phyloP scores from a whole-genome alignment of 2,797 vertebrate species.

The Microtus agrestis region DNA sequence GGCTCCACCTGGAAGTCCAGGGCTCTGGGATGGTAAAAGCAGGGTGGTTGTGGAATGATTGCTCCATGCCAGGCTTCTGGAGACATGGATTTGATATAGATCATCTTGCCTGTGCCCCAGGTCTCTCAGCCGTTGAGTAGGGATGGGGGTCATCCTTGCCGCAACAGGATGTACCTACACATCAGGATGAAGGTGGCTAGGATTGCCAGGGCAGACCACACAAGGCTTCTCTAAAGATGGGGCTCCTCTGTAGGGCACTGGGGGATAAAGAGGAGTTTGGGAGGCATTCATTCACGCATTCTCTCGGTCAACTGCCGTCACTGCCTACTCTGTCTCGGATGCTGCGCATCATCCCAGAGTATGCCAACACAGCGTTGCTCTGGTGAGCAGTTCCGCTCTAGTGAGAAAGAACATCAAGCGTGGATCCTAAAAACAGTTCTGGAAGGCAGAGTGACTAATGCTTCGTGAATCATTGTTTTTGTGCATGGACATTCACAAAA shows the following conservation, averaged over 20 bases:
- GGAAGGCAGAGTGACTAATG: background rate
- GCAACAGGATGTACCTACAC: rapidly evolving
- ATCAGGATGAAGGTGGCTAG: background rate
- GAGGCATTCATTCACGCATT: background rate
- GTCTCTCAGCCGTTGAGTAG: background rate
- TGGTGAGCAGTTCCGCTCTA: background rate
- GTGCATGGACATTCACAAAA: background rate
- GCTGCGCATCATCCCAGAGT: background rate
- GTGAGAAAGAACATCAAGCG: background rate
- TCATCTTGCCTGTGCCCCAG: no score
- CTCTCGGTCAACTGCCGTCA: background rate
- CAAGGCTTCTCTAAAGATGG: background rate
- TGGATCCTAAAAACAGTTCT: background rate
- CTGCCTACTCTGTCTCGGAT: background rate
- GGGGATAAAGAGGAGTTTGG: background rate
- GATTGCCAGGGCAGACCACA: background rate
- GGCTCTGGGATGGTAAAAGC: background rate
- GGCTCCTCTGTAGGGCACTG: background rate
- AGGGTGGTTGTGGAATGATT: background rate
- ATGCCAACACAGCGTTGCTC: background rate
- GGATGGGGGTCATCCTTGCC: background rate
- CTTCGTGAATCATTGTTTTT: background rate
- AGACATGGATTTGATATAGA: background rate
- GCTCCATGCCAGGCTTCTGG: background rate
- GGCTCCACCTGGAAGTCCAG: background rate